Base-by-base conservation (phyloP, 2,888 invertebrate species). In the Torymus tubicola region DNA sequence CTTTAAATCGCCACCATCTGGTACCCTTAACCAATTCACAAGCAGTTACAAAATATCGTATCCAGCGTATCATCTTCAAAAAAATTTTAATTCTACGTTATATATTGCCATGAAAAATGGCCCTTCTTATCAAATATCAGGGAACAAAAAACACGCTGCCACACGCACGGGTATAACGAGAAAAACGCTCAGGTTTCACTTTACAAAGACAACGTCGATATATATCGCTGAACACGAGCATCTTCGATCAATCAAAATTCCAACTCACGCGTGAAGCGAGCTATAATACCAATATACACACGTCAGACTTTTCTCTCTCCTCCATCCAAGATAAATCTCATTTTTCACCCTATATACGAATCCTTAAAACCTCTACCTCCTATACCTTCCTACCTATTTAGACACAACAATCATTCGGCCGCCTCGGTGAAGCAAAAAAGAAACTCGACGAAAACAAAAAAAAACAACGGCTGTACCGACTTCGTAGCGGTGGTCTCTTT, bases 391-490 rank as follows among this genome's bases (percentile, higher is more conserved):
- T 61, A 3, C 5, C 53, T 61, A 68, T 76, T 75, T 76, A 76
- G 76, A 76, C 61, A 42, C 76, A 75, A 74, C 65, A 74, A 74
- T 74, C 65, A 67, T 50, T 50, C 50, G 18, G 13, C 53, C 3
- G 8, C 16, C 16, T 64, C n/a, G 53, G 61, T 31, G 0, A 21
- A 60, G 18, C 16, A 10, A 31, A 75, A 68, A 68, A 18, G 14
- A 13, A 1, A 12, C 16, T 4, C 57, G n/a, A 2, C 16, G 52
- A 21, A 14, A 71, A 16, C 21, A 52, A 50, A 16, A 13, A 24
- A 21, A 14, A 71, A 16, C 21, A 52, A 50, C 13, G 13, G 21
- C 21, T 21, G 2, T 21, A 21, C 21, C 31, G 16, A 70, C 13
- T 42, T 42, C 50, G 16, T 4, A 14, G n/a, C 18, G 31, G 12